These are phyloP conservation scores for Pseudanteris insignis DNA, from an alignment of 2,888 invertebrate genomes.

Conservation along the genomic window DNA sequence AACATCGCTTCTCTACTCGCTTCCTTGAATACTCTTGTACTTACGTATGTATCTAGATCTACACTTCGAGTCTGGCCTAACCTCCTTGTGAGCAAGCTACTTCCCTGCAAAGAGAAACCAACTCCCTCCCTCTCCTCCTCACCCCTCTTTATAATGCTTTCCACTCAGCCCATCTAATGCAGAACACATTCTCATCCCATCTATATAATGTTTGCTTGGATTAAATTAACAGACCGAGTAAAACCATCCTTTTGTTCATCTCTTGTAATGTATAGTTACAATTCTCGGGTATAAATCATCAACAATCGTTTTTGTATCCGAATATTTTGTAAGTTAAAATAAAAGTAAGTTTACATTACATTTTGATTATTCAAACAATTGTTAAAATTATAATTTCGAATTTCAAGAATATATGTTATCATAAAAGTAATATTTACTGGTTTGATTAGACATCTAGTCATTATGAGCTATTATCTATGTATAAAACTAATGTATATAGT, in stretches of 20 bases:
- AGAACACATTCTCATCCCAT: slow-evolving; percentile 59
- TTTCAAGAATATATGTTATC: no score
- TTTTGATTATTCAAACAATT: no score
- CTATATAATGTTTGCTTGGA: slow-evolving; percentile 64
- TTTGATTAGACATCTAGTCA: no score
- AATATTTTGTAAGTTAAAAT: no score
- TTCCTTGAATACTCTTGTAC: slow-evolving; percentile 64
- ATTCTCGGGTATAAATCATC: no score
- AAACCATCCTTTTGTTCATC: slow-evolving; percentile 57
- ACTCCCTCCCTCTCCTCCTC: slow-evolving; percentile 37
- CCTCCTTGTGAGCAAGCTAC: slow-evolving; percentile 44
- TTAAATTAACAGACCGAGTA: slow-evolving; percentile 64
- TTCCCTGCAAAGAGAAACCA: slow-evolving; percentile 25
- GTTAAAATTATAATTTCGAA: no score
- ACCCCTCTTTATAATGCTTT: slow-evolving; percentile 40
- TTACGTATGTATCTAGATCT: slow-evolving; percentile 65
- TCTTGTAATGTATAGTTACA: no score
- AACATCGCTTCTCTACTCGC: slow-evolving; percentile 58
- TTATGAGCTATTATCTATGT: no score
- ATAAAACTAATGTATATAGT: no score
- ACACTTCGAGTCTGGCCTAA: slow-evolving; percentile 47
- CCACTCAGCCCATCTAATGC: slow-evolving; percentile 37
- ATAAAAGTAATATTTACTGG: no score
- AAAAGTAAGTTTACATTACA: no score
- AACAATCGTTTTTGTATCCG: no score